Evolutionary conservation across 92 coral and sea anemone species (phyloP).

Genomic region (Pocillopora meandrina): DNA sequence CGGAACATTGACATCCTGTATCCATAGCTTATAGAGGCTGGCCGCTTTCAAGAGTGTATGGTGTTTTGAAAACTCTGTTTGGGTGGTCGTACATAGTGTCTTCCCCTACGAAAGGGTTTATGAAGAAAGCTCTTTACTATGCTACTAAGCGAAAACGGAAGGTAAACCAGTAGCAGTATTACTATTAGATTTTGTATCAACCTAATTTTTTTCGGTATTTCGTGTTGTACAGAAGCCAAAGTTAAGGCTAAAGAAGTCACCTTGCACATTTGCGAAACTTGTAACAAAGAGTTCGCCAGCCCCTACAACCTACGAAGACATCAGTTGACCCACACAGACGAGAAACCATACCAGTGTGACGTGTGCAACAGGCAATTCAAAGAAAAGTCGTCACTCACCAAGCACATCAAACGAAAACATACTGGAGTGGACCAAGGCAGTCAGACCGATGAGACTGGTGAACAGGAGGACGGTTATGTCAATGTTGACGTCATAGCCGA

Average conservation of each 20-base stretch:
- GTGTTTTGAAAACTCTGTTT: too few species aligned
- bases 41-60: too few species aligned
- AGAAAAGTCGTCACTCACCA: conserved; percentile 97
- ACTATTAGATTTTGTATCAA: background rate
- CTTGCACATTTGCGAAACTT: conserved; percentile 94
- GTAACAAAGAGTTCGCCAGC: conserved; percentile 99
- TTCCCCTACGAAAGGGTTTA: too few species aligned
- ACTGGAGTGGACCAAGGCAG: conserved; percentile 93
- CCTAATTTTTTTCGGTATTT: background rate
- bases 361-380: conserved; percentile 92
- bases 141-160: too few species aligned
- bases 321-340: conserved; percentile 97
- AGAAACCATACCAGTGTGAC: conserved; percentile 93
- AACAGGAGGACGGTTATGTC: conserved; percentile 74
- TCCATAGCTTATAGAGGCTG: too few species aligned
- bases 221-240: conserved; percentile 34
- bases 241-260: conserved; percentile 82
- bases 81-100: too few species aligned
- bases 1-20: too few species aligned
- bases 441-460: conserved; percentile 92
- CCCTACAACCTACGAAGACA: conserved; percentile 98
- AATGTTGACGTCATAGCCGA: conserved; percentile 95
- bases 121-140: too few species aligned
- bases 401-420: conserved; percentile 98
- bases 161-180: too few species aligned